A percentile compares a stretch with the other conserved stretches of the same genome.
phyloP scores from a whole-genome alignment of 1,140 invertebrate species.

The Ridgeia piscesae region DNA sequence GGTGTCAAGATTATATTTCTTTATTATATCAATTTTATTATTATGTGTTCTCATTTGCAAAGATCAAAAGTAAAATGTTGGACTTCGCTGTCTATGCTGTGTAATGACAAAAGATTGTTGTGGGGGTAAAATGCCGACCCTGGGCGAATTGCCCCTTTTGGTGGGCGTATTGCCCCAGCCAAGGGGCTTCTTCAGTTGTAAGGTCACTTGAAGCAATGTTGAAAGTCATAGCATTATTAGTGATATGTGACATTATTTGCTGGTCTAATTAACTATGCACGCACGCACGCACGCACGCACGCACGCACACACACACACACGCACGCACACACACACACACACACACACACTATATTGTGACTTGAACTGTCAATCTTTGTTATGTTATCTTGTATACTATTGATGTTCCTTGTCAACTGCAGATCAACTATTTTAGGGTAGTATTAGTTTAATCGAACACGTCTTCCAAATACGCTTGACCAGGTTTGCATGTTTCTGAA shows the following conservation, averaged over 20 bases:
- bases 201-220: not conserved
- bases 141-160: too few species aligned
- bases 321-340: not conserved
- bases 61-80: too few species aligned
- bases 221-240: not conserved
- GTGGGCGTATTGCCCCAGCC: too few species aligned
- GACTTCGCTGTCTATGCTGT: too few species aligned
- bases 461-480: not conserved
- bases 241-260: not conserved
- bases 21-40: too few species aligned
- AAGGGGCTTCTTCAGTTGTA: not conserved
- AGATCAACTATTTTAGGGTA: not conserved
- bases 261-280: not conserved
- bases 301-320: not conserved
- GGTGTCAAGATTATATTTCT: too few species aligned
- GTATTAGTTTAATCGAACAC: not conserved
- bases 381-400: not conserved
- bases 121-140: too few species aligned
- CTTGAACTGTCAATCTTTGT: not conserved
- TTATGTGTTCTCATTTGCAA: too few species aligned
- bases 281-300: not conserved
- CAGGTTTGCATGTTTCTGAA: not conserved
- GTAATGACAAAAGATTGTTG: too few species aligned
- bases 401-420: not conserved
- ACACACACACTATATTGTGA: too few species aligned